Conservation (phyloP, 1,140 invertebrate species). For the Eueides isabella region DNA sequence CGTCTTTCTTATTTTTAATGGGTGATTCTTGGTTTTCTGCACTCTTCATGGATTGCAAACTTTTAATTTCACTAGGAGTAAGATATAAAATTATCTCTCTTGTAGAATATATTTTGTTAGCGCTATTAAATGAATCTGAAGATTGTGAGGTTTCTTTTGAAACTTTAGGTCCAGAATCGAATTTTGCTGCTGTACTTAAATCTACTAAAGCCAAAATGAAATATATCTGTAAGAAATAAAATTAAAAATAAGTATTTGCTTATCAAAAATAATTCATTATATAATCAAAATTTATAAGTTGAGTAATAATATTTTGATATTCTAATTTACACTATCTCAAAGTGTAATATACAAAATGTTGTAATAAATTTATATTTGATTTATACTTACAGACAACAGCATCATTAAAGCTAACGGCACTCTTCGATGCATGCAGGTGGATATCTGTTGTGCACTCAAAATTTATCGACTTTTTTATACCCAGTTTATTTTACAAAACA, state of each 20-base stretch:
- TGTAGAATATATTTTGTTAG: slow-evolving; percentile 17
- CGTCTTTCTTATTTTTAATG: slow-evolving; percentile 2
- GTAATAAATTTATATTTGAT: too few species aligned
- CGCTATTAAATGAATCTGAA: background rate
- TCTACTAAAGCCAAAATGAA: slow-evolving; percentile 15
- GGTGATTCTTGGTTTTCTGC: background rate
- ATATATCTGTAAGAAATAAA: slow-evolving; percentile 29
- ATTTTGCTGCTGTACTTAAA: slow-evolving; percentile 9
- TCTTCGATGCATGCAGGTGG: slow-evolving; percentile 18
- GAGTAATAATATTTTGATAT: too few species aligned
- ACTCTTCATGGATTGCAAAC: background rate
- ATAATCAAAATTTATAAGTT: too few species aligned
- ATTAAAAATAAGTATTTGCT: background rate
- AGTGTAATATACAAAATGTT: too few species aligned
- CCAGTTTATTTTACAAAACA: slow-evolving; percentile 7
- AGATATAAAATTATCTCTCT: slow-evolving; percentile 28
- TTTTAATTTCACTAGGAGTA: slow-evolving; percentile 24
- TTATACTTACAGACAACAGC: slow-evolving; percentile 29
- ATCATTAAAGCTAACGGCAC: slow-evolving; percentile 17
- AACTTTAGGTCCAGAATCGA: slow-evolving; percentile 17
- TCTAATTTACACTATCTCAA: too few species aligned
- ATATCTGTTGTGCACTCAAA: slow-evolving; percentile 20
- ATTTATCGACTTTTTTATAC: slow-evolving; percentile 18
- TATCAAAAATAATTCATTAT: too few species aligned
- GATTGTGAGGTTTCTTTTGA: slow-evolving; percentile 14